phyloP scores from a whole-genome alignment of 2,113 vertebrate species.

The Psammodynastes pulverulentus region DNA sequence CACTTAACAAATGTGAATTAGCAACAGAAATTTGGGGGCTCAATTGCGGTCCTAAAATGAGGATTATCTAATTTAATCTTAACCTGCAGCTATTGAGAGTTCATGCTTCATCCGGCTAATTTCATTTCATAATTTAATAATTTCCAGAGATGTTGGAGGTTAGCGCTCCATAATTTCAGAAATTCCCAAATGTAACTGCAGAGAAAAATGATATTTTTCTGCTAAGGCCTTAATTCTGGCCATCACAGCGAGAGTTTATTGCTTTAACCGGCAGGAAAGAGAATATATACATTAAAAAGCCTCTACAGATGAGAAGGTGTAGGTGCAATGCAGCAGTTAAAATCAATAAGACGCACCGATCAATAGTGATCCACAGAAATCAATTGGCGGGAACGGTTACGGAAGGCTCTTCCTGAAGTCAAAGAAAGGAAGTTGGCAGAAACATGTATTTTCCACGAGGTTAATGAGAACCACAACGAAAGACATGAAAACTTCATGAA shows the following conservation, averaged over 20 bases:
- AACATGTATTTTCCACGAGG: neutral
- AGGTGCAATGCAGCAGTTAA: neutral
- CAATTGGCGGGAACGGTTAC: neutral
- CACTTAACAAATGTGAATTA: neutral
- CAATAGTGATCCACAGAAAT: neutral
- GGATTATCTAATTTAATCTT: too few species aligned
- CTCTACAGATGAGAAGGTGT: too few species aligned
- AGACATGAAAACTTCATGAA: neutral
- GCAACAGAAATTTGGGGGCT: neutral
- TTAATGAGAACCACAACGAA: neutral
- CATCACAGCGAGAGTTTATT: neutral
- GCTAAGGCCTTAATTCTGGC: neutral
- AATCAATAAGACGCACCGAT: neutral
- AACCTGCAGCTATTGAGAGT: neutral
- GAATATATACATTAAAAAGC: neutral
- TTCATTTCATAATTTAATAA: neutral
- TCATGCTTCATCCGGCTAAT: neutral
- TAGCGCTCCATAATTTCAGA: neutral
- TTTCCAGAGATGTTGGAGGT: neutral
- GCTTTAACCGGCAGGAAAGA: neutral
- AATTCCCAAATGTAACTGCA: neutral
- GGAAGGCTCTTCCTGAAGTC: neutral
- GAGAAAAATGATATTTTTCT: neutral
- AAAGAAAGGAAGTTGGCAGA: neutral
- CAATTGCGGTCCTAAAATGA: neutral